These are phyloP conservation scores for Leptopterna dolabrata DNA, from an alignment of 2,888 invertebrate genomes.

Conservation along the genomic window DNA sequence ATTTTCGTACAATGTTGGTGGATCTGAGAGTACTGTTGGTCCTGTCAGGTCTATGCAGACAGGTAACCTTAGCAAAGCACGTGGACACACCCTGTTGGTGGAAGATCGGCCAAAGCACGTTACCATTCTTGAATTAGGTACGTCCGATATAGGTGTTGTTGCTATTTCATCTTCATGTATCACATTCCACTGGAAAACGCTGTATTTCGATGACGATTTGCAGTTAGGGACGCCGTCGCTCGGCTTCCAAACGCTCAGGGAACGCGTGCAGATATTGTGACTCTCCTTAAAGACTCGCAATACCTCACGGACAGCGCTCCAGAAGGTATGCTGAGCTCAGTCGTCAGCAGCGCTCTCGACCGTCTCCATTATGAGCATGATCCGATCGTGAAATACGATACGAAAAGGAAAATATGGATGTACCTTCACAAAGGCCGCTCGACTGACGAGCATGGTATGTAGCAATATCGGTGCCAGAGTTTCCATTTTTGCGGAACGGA, in stretches of 20 bases:
- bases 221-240: constrained; percentile 92
- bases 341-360: constrained; percentile 91
- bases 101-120: constrained; percentile 90
- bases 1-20: constrained; percentile 89
- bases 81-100: constrained; percentile 86
- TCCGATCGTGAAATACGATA: constrained; percentile 94
- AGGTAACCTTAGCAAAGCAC: constrained; percentile 72
- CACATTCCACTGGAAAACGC: too few species aligned
- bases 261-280: constrained; percentile 90
- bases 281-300: constrained; percentile 80
- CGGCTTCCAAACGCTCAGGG: constrained; percentile 95
- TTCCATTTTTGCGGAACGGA: too few species aligned
- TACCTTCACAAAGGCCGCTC: constrained; percentile 84
- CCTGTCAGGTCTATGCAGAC: constrained; percentile 78
- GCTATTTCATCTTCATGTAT: neutral
- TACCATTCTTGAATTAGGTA: constrained; percentile 83
- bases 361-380: constrained; percentile 90
- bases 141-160: constrained; percentile 48
- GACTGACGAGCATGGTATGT: constrained; percentile 75
- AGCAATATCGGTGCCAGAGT: neutral
- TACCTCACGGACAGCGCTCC: constrained; percentile 62
- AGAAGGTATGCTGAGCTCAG: constrained; percentile 80
- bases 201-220: constrained; percentile 44
- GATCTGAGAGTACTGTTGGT: constrained; percentile 85
- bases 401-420: constrained; percentile 93